Evolutionary conservation across 2,797 vertebrate genomes (phyloP).

Genomic region (Apodemus agrarius): DNA sequence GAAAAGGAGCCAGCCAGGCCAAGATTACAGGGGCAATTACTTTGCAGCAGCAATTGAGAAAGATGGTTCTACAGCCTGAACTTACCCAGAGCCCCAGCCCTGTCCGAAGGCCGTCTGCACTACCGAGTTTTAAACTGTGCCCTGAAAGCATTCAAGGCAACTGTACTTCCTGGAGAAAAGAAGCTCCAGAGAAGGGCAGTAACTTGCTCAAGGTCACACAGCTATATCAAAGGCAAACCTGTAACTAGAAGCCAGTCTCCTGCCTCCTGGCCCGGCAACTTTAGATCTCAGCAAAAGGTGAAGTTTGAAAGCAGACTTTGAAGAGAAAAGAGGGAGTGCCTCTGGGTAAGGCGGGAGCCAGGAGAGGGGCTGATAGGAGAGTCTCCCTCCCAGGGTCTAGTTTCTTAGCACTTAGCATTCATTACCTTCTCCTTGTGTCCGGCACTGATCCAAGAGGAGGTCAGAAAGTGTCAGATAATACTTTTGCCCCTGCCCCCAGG

Average conservation of each 20-base stretch:
- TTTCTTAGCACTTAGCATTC: neutral
- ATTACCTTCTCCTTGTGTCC: neutral
- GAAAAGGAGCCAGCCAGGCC: neutral
- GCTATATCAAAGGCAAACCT: slow-evolving; percentile 50
- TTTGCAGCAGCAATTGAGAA: neutral
- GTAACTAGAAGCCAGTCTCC: slow-evolving; percentile 38
- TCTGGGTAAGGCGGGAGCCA: neutral
- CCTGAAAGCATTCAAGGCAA: neutral
- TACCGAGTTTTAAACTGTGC: neutral
- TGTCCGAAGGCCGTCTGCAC: neutral
- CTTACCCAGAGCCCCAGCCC: neutral
- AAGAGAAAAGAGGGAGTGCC: slow-evolving; percentile 19
- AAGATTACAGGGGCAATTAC: neutral
- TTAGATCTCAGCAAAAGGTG: slow-evolving; percentile 58
- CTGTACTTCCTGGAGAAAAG: slow-evolving; percentile 5
- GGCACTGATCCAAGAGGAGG: neutral
- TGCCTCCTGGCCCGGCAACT: slow-evolving; percentile 20
- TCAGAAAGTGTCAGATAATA: neutral
- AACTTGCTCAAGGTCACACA: slow-evolving; percentile 65
- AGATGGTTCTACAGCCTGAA: neutral
- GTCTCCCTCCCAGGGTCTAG: neutral
- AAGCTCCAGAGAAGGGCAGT: slow-evolving; percentile 26
- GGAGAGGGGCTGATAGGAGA: neutral
- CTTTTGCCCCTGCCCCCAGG: neutral
- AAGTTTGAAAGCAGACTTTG: slow-evolving; percentile 63